Evolutionary conservation across 2,888 invertebrate genomes (phyloP), one percentile per base, ranked within the genome.

Genomic region (Orgyia antiqua): DNA sequence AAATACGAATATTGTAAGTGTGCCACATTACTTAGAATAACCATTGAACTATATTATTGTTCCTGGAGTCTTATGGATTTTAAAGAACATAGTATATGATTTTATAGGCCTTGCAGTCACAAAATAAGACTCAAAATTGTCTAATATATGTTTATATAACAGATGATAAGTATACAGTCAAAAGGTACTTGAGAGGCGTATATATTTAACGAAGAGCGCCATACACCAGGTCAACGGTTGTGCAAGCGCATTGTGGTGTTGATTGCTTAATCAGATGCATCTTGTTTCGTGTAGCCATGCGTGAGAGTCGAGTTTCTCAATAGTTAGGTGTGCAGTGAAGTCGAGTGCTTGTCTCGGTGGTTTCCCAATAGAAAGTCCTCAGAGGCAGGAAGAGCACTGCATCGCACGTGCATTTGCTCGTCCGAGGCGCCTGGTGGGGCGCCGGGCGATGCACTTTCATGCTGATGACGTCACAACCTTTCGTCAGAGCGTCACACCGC

Each of bases 361-460:
- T 80, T 83, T 82, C 82, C 82, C 80, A 82, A 76, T 84, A 84
- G 84, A 86, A 86, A 86, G 83, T 83, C 79, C 73, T 73, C 73
- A 44, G 60, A 59, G 74, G 69, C 79, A 83, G 82, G 83, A 83
- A 82, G 75, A 72, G 66, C 68, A 58, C 55, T 51, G 65, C 62
- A 59, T 48, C 38, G 52, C 65, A 61, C 66, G 52, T 68, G 71
- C 67, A 64, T 53, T 51, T 48, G 55, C 43, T 43, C 45, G 44
- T 37, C 34, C 42, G 33, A 51, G 45, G 58, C 62, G 49, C 39
- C 46, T 45, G 58, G 66, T 51, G 71, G 72, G 77, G 73, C 69
- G 68, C 57, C 71, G 80, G 78, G 68, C 83, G 83, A 84, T 84
- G 86, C 84, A 84, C 86, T 86, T 82, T 84, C 80, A 68, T 80